Evolutionary conservation across 2,113 vertebrate species (phyloP), one percentile per base, ranked within the genome.

Genomic region (Sturnus vulgaris): DNA sequence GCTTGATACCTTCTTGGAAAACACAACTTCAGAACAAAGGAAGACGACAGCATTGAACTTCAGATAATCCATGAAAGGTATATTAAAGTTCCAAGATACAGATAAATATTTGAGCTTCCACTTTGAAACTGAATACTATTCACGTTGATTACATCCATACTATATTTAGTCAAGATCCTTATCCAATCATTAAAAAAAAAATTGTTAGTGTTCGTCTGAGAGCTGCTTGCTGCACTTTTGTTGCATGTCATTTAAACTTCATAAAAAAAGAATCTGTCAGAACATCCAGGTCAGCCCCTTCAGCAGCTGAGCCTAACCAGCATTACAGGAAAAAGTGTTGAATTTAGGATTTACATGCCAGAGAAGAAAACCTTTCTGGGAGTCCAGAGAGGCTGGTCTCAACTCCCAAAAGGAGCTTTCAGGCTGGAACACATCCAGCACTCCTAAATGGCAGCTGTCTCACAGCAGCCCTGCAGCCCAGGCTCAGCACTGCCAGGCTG

Each of bases 81-180:
- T 33, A 84, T 20, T 47, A 13, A 92, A 88, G 40, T 53, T 73
- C 69, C 33, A 61, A 12, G 39, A 91, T 42, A 60, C 4, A 66
- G 33, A 88, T 39, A 83, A 96, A 33, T 79, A 73, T 73, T 88
- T 77, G 25, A 83, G 33, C 33, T 65, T 88, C 44, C 39, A 47
- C 27, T 23, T 0, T 69, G 72, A 57, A 92, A 77, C 0, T 37
- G 40, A 55, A 68, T 72, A 40, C 42, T 82, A 72, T 53, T 87
- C 47, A 71, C 77, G 52, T 16, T 73, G 69, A 86, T 73, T 49
- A 73, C 18, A 40, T 68, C 31, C 23, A 60, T 77, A 80, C 55
- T 92, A n/a, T 73, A 87, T 75, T 93, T 70, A 88, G 64, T 63
- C 59, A 90, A 88, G 47, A 82, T 68, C 35, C 53, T 87, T 87